phyloP scores from a whole-genome alignment of 2,797 vertebrate genomes.

The Cichlasoma orientale region DNA sequence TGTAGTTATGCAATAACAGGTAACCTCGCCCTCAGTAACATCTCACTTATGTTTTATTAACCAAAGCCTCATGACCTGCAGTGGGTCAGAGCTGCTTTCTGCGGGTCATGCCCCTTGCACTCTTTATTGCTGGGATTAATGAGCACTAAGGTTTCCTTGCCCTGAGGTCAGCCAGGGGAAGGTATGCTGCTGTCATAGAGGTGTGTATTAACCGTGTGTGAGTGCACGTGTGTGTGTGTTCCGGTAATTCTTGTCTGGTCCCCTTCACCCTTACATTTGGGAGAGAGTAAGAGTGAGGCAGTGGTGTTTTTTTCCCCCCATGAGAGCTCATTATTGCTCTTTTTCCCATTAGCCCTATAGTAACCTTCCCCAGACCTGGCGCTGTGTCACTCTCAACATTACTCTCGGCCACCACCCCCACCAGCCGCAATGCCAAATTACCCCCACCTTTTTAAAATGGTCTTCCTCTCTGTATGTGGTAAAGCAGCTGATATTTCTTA shows the following conservation, averaged over 20 bases:
- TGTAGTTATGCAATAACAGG: slow-evolving; percentile 45
- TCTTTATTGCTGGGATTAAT: slow-evolving; percentile 77
- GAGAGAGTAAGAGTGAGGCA: slow-evolving; percentile 48
- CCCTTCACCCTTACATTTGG: slow-evolving; percentile 65
- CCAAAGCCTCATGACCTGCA: slow-evolving; percentile 48
- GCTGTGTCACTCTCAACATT: slow-evolving; percentile 73
- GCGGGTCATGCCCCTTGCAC: slow-evolving; percentile 50
- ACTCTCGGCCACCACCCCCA: slow-evolving; percentile 56
- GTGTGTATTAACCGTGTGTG: slow-evolving; percentile 9
- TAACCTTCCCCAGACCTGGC: slow-evolving; percentile 78
- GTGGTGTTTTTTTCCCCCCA: slow-evolving; percentile 63
- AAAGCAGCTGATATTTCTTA: slow-evolving; percentile 58
- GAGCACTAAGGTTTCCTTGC: slow-evolving; percentile 66
- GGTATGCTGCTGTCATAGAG: slow-evolving; percentile 45
- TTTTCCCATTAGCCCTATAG: slow-evolving; percentile 82
- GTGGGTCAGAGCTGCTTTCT: slow-evolving; percentile 38
- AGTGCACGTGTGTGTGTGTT: slow-evolving; percentile 15
- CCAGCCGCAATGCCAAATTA: slow-evolving; percentile 58
- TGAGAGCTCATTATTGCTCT: slow-evolving; percentile 85
- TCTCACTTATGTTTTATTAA: slow-evolving; percentile 68
- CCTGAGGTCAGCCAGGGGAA: slow-evolving; percentile 57
- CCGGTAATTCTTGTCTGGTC: slow-evolving; percentile 55
- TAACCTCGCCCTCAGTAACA: slow-evolving; percentile 27
- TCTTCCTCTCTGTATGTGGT: slow-evolving; percentile 49
- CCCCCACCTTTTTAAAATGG: slow-evolving; percentile 64